phyloP scores from a whole-genome alignment of 1,140 invertebrate species.

The Odontomachus brunneus region DNA sequence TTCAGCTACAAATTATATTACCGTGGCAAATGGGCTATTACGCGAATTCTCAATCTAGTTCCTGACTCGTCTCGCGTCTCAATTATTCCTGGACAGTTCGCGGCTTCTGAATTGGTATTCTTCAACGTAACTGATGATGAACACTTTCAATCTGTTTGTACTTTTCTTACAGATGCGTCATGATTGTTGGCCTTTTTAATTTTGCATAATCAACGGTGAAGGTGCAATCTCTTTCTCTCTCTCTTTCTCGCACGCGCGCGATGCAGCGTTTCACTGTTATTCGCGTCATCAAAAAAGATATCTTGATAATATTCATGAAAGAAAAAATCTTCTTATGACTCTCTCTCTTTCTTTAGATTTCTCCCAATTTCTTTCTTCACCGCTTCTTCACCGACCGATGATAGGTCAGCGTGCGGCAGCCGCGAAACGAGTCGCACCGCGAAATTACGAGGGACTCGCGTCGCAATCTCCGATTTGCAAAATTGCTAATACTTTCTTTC shows the following conservation, averaged over 20 bases:
- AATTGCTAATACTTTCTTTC: constrained; percentile 37
- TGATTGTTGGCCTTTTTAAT: constrained; percentile 50
- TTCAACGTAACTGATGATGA: constrained; percentile 29
- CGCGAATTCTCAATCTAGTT: constrained; percentile 53
- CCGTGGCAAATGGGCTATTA: constrained; percentile 54
- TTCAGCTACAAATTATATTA: constrained; percentile 51
- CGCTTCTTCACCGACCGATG: not conserved
- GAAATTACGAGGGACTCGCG: constrained; percentile 29
- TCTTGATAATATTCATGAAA: constrained; percentile 31
- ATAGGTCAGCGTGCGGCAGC: not conserved
- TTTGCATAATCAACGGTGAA: constrained; percentile 43
- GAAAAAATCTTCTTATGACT: constrained; percentile 13
- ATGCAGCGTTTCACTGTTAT: constrained; percentile 15
- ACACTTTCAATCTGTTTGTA: constrained; percentile 49
- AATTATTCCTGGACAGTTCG: constrained; percentile 52
- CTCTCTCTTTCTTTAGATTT: constrained; percentile 3
- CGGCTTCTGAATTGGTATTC: constrained; percentile 45
- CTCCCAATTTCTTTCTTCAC: constrained; percentile 21
- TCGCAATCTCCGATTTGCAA: constrained; percentile 40
- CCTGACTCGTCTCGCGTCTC: constrained; percentile 33
- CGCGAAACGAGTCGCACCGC: constrained; percentile 29
- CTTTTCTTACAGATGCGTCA: constrained; percentile 23
- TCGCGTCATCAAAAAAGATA: constrained; percentile 11
- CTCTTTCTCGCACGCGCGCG: not conserved
- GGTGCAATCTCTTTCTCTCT: constrained; percentile 12